Base-by-base conservation (phyloP, 2,797 vertebrate genomes). In the Platyrinchus mystaceus region DNA sequence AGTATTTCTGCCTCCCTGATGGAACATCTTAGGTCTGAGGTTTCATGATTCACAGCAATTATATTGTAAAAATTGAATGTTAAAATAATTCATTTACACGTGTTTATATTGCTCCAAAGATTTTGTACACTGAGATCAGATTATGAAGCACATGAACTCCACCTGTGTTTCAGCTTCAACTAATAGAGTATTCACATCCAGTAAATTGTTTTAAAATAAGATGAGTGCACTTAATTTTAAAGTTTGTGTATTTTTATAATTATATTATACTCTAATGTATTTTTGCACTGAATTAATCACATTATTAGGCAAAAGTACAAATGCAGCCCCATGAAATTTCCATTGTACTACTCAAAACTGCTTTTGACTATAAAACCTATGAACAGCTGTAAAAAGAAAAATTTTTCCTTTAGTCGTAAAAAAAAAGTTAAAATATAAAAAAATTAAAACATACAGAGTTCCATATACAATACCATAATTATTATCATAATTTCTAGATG, bases 21-120 rank as follows among this genome's bases (percentile, higher is more conserved):
- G 41, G 87, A 95, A 91, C 66, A 86, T 89, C 90, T 93, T 83
- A 47, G 63, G 75, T 82, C 75, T 95, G 92, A 96, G 76, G 89
- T 96, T 95, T 96, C 70, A 93, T 79, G 89, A 94, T 94, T 97
- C 87, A 89, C 94, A 64, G 44, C 60, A 86, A 83, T 92, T 87
- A 10, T 82, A 87, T 78, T 66, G 91, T 43, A 83, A 95, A 93
- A 96, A 93, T 5, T 84, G 56, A 91, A 95, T 27, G 60, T 78
- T 94, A 86, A 85, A 90, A 90, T 66, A 96, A 91, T 73, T 91
- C 21, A 84, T 94, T 94, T 93, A 93, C 68, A 12, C 70, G 63
- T 50, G 44, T 84, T 92, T 89, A 83, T 69, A 62, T 24, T 75
- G 47, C 43, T 79, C 36, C 17, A 6, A 91, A 75, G 73, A 70